Conservation (phyloP, 2,888 invertebrate species). For the Apantesis nais region DNA sequence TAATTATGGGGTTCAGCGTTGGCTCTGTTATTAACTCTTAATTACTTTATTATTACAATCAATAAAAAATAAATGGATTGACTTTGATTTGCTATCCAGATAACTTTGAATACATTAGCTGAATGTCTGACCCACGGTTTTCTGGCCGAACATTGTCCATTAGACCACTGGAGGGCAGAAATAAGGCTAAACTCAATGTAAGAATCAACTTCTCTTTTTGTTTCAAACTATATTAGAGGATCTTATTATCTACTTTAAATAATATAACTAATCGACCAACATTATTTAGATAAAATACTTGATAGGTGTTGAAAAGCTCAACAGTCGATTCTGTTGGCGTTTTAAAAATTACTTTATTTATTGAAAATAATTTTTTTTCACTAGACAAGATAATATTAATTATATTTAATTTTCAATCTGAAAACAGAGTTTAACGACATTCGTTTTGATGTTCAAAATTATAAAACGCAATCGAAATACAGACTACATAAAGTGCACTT, state of each 20-base stretch:
- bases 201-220: neutral
- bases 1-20: conserved; percentile 38
- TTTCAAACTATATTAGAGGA: neutral
- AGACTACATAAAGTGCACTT: no score
- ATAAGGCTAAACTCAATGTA: neutral
- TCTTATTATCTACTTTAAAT: neutral
- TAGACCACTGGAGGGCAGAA: neutral
- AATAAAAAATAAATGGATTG: no score
- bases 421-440: neutral
- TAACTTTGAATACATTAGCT: no score
- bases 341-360: neutral
- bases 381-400: no score
- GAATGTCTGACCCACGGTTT: no score
- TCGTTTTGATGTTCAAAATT: no score
- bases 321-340: neutral
- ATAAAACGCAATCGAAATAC: no score
- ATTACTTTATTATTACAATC: neutral
- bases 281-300: neutral
- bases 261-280: neutral
- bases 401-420: neutral
- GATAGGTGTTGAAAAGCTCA: neutral
- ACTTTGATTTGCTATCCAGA: no score
- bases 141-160: neutral
- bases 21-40: neutral
- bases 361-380: neutral